Conservation (phyloP, 2,113 vertebrate species). For the Aspidoscelis tigris region DNA sequence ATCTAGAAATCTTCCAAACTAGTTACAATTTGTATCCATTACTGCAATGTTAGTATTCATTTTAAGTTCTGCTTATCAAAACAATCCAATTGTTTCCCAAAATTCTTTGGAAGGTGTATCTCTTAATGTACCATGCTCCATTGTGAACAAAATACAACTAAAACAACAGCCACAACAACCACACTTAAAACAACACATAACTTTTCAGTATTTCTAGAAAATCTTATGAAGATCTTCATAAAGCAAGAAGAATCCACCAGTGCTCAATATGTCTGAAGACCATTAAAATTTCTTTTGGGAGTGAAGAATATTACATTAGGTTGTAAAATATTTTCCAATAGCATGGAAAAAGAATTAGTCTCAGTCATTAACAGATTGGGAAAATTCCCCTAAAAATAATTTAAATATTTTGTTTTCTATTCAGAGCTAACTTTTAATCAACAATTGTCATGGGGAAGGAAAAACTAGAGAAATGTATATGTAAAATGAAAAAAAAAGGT, state of each 20-base stretch:
- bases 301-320: not conserved
- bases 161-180: not conserved
- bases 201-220: not conserved
- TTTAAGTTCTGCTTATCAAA: not conserved
- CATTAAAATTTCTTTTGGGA: no score
- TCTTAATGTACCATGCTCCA: not conserved
- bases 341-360: not conserved
- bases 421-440: not conserved
- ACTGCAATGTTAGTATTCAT: not conserved
- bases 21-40: not conserved
- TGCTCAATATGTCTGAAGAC: no score
- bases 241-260: no score
- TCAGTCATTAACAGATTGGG: not conserved
- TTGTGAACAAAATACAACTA: not conserved
- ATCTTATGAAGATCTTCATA: not conserved
- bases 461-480: not conserved
- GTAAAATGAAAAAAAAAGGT: not conserved
- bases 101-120: not conserved
- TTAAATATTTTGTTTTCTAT: not conserved
- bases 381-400: not conserved
- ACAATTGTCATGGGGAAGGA: not conserved
- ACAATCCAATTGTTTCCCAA: not conserved
- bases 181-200: not conserved
- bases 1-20: not conserved
- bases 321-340: not conserved